These are phyloP conservation scores for Haliclystus octoradiatus DNA, from an alignment of 30 jellyfish, hydroid and myxozoan genomes.

Conservation along the genomic window DNA sequence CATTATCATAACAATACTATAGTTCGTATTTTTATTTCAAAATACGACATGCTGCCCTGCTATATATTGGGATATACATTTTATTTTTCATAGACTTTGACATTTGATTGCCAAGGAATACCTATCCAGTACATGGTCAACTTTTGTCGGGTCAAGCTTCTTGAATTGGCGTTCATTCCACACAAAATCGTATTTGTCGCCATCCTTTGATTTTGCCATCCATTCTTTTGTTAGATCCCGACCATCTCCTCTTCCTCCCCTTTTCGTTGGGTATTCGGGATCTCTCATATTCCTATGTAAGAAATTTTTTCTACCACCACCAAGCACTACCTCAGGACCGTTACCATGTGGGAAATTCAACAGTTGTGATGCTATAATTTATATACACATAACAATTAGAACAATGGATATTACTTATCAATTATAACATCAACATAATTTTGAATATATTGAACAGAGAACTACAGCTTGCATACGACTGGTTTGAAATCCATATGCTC, in stretches of 20 bases:
- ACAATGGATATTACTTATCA: too few species aligned
- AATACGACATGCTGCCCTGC: too few species aligned
- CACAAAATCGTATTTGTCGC: slow-evolving; percentile 40
- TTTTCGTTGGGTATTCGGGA: slow-evolving; percentile 16
- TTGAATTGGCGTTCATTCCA: slow-evolving; percentile 43
- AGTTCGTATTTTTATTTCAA: too few species aligned
- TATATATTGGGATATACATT: too few species aligned
- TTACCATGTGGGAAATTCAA: slow-evolving; percentile 76
- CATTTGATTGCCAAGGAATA: neutral
- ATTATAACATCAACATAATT: too few species aligned
- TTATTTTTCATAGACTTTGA: too few species aligned
- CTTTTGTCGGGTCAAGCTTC: slow-evolving; percentile 46
- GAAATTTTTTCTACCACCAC: slow-evolving; percentile 75
- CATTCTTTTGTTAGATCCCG: slow-evolving; percentile 64
- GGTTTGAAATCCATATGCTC: too few species aligned
- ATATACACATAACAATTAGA: neutral
- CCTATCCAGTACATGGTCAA: slow-evolving; percentile 68
- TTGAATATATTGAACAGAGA: too few species aligned
- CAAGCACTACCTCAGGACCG: slow-evolving; percentile 84
- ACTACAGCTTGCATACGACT: too few species aligned
- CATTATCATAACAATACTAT: too few species aligned
- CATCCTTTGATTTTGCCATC: slow-evolving; percentile 31
- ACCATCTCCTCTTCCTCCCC: slow-evolving; percentile 66
- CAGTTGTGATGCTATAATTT: slow-evolving; percentile 59
- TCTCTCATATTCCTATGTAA: slow-evolving; percentile 33